Percentiles rank a stretch among this genome's conserved stretches.
phyloP scores from a whole-genome alignment of 2,113 vertebrate species.

The Rhinolophus sinicus region DNA sequence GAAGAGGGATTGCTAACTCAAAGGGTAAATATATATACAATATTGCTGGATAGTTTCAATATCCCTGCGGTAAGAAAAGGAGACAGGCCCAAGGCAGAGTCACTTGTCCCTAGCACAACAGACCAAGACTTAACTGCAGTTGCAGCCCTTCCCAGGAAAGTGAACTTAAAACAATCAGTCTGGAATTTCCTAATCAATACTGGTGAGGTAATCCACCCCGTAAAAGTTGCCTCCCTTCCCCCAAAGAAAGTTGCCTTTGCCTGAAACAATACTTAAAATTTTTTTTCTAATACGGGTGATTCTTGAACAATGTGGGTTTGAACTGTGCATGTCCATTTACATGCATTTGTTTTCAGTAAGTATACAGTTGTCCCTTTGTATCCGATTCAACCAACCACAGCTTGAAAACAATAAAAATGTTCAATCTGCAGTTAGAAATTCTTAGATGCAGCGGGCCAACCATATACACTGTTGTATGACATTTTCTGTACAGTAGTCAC shows the following conservation, averaged over 20 bases:
- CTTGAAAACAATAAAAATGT: not conserved
- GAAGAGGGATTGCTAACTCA: not conserved
- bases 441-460: not conserved
- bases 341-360: not conserved
- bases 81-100: too few species aligned
- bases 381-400: not conserved
- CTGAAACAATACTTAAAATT: not conserved
- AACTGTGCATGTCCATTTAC: not conserved
- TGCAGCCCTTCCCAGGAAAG: not conserved
- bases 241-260: not conserved
- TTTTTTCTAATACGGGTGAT: not conserved
- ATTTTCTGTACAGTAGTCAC: not conserved
- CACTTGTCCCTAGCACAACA: not conserved
- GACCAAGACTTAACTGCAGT: not conserved
- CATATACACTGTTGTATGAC: not conserved
- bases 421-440: not conserved
- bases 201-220: not conserved
- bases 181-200: not conserved
- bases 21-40: not conserved
- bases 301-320: not conserved
- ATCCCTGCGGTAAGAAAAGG: not conserved
- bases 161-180: not conserved
- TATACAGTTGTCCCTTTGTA: not conserved
- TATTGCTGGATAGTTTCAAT: constrained; percentile 13
- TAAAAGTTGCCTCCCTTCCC: not conserved